Conservation (phyloP, 2,888 invertebrate species). For the Sturmia bella region DNA sequence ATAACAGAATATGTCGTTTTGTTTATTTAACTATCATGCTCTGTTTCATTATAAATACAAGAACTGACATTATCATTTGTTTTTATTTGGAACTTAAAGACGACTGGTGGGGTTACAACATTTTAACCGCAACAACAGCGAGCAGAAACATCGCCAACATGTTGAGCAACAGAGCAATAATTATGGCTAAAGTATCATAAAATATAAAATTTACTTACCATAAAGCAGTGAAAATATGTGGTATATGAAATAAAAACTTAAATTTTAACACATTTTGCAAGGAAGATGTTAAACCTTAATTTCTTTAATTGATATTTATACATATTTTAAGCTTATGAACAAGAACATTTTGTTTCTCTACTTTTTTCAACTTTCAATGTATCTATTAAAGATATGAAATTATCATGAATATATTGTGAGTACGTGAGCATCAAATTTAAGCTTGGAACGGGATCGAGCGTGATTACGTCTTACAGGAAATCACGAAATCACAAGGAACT, state of each 20-base stretch:
- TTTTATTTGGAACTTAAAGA: conserved; percentile 44
- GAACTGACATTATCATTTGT: conserved; percentile 58
- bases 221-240: not conserved
- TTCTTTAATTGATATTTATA: too few species aligned
- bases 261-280: too few species aligned
- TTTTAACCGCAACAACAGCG: conserved; percentile 20
- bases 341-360: too few species aligned
- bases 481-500: too few species aligned
- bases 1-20: conserved; percentile 36
- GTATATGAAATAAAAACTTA: not conserved
- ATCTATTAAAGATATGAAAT: too few species aligned
- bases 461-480: too few species aligned
- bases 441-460: too few species aligned
- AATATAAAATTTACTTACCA: not conserved
- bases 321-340: too few species aligned
- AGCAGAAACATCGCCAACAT: conserved; percentile 48
- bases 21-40: conserved; percentile 38
- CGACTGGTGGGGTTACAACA: conserved; percentile 50
- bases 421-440: too few species aligned
- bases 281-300: too few species aligned
- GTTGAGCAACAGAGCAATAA: conserved; percentile 35
- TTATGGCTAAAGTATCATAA: conserved; percentile 23
- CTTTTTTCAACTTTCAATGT: too few species aligned
- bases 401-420: too few species aligned
- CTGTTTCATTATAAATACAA: conserved; percentile 40